Base-by-base conservation (phyloP, 2,113 vertebrate species). In the Gadus macrocephalus region DNA sequence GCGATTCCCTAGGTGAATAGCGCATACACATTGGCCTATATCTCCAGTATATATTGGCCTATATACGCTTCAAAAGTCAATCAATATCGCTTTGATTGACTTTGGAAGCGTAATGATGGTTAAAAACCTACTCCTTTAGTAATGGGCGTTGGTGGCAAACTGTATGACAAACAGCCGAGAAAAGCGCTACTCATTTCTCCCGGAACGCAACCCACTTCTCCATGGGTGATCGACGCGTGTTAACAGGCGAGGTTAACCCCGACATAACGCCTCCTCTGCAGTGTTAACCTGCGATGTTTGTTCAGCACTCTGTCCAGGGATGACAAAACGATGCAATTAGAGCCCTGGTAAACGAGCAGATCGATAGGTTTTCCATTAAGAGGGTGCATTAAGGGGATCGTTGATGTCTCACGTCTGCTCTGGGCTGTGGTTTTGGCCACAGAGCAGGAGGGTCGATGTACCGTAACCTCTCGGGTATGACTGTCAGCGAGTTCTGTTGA, bases 351-450 rank as follows among this genome's bases (percentile, higher is more conserved):
- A 67, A 25, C 62, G 62, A 35, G 22, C 53, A 3, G 85, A 82
- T 90, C 89, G 17, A 90, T 89, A 56, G 11, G 0, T 69, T 31
- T 38, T 68, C 83, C 87, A 85, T 88, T 86, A 85, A 56, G 69
- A 19, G 71, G 38, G 17, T 69, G 78, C 86, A 80, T 87, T 85
- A 84, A 82, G 79, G 79, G 42, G 72, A 14, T 62, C 31, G 78
- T 17, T 60, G n/a, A 68, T 64, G 68, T 64, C 6, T 9, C n/a
- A 35, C 6, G 15, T n/a, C n/a, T 19, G 66, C 42, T 14, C 42
- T 49, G 42, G 20, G 2, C 20, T 27, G 16, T 22, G 15, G 53
- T 49, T 3, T 61, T 16, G 14, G 15, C 65, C 31, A 62, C 31
- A 28, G 25, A 31, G 42, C 42, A 11, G 5, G 8, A 0, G 6